Conservation (phyloP, 2,888 invertebrate genomes). For the Drosophila monieri region DNA sequence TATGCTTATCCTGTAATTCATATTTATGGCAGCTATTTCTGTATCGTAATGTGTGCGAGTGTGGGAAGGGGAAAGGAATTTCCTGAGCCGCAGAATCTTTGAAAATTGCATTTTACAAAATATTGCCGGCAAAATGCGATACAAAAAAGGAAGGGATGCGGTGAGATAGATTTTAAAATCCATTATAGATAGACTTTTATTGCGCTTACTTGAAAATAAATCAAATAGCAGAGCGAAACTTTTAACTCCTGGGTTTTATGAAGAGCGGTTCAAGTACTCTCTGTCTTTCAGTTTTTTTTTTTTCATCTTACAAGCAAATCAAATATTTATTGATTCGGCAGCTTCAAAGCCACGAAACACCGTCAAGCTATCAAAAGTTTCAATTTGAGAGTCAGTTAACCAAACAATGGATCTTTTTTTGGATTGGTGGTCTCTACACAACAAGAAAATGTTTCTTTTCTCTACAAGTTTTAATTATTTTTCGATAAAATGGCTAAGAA, state of each 20-base stretch:
- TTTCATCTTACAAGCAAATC: not conserved
- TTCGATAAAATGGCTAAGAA: not conserved
- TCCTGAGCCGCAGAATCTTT: constrained; percentile 60
- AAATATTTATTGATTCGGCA: constrained; percentile 41
- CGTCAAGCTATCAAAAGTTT: constrained; percentile 45
- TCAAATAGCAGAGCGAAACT: constrained; percentile 27
- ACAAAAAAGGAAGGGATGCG: constrained; percentile 9
- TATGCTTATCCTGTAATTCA: constrained; percentile 83
- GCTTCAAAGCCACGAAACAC: constrained; percentile 51
- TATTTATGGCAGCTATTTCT: constrained; percentile 81
- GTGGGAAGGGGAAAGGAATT: constrained; percentile 44
- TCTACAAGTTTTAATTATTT: not conserved
- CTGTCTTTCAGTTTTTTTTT: not conserved
- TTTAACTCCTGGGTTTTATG: constrained; percentile 11
- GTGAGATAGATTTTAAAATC: constrained; percentile 49
- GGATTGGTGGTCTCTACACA: constrained; percentile 4
- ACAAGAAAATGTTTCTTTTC: constrained; percentile 11
- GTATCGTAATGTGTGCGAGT: constrained; percentile 51
- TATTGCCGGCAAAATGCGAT: constrained; percentile 22
- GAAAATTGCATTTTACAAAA: constrained; percentile 70
- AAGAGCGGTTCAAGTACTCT: constrained; percentile 8
- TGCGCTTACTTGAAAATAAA: constrained; percentile 48
- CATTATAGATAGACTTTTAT: constrained; percentile 77
- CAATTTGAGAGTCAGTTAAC: constrained; percentile 43
- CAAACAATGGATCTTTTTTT: constrained; percentile 28